phyloP scores from a whole-genome alignment of 2,797 vertebrate genomes.

The Gallirallus australis region DNA sequence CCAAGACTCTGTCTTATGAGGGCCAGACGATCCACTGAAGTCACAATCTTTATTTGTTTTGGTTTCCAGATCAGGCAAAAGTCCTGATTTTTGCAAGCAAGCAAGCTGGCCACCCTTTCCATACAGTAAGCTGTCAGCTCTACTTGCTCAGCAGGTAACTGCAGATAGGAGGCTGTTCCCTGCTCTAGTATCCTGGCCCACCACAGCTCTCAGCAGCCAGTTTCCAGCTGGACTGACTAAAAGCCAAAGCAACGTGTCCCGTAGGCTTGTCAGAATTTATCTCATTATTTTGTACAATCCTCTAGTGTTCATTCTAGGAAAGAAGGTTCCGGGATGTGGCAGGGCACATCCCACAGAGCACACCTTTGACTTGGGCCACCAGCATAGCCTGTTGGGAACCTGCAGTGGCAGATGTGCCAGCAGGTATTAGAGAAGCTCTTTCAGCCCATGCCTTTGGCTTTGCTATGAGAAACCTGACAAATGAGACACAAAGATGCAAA shows the following conservation, averaged over 20 bases:
- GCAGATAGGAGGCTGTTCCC: neutral
- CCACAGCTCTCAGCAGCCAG: neutral
- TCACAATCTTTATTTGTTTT: neutral
- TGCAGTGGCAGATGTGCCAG: neutral
- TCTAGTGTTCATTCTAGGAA: neutral
- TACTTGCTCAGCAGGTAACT: neutral
- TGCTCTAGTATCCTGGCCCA: neutral
- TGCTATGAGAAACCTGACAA: neutral
- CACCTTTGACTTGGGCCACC: neutral
- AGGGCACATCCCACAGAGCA: neutral
- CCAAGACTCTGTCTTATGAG: neutral
- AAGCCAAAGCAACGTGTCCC: neutral
- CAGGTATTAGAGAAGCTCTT: neutral
- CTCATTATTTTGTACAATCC: neutral
- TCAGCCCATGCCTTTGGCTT: neutral
- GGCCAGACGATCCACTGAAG: neutral
- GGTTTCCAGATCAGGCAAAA: neutral
- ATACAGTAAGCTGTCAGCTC: neutral
- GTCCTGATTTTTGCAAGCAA: neutral
- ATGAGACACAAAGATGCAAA: neutral
- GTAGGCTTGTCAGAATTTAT: neutral
- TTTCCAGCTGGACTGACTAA: neutral
- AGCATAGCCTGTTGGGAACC: neutral
- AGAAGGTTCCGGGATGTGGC: accelerated
- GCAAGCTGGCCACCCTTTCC: neutral